A percentile compares a stretch with the other conserved stretches of the same genome.
These are phyloP conservation scores for Sarcophaga variegata DNA, from an alignment of 2,888 invertebrate species.

Conservation along the genomic window DNA sequence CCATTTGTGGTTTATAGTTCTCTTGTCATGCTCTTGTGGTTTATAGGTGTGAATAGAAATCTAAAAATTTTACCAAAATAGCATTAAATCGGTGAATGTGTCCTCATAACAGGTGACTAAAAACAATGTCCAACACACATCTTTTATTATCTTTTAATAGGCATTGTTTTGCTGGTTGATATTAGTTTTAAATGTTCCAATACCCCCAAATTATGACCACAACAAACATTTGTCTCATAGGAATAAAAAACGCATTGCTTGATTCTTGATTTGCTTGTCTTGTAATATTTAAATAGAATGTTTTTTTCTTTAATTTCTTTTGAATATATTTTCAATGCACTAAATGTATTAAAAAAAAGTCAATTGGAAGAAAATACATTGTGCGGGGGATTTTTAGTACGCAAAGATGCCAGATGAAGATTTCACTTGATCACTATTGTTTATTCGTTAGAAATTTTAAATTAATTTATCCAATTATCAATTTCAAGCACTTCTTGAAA, in stretches of 20 bases:
- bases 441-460: no score
- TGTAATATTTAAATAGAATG: neutral
- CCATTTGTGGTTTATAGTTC: neutral
- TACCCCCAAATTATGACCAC: neutral
- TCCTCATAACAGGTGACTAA: conserved; percentile 33
- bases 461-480: no score
- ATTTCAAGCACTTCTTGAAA: no score
- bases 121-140: conserved; percentile 4
- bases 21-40: neutral
- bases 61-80: neutral
- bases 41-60: conserved; percentile 3
- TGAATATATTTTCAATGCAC: neutral
- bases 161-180: neutral
- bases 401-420: conserved; percentile 4
- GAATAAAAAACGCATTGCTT: neutral
- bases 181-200: neutral
- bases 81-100: neutral
- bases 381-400: conserved; percentile 5
- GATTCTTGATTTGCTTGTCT: neutral
- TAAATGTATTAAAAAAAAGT: neutral
- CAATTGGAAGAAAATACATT: neutral
- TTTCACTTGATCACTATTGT: no score
- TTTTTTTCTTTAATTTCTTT: neutral
- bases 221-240: neutral
- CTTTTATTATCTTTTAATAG: neutral